phyloP scores from a whole-genome alignment of 2,113 vertebrate species.

The Corynorhinus townsendii region DNA sequence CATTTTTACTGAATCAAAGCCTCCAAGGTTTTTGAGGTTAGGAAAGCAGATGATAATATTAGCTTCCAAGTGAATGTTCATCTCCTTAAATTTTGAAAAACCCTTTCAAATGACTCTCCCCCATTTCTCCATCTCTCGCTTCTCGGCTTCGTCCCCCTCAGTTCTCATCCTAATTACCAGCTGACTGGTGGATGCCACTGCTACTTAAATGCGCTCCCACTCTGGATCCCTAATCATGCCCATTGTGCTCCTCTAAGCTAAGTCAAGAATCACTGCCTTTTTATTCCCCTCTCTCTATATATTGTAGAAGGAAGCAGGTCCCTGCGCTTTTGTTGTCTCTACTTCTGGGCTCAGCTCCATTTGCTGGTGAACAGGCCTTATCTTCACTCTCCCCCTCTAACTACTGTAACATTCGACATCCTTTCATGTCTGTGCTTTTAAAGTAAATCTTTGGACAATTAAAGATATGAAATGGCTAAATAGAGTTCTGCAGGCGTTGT shows the following conservation, averaged over 20 bases:
- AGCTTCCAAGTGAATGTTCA: background rate
- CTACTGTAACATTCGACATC: conserved; percentile 80
- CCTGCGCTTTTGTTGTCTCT: conserved; percentile 80
- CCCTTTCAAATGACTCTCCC: background rate
- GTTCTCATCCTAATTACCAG: conserved; percentile 72
- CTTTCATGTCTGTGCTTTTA: conserved; percentile 87
- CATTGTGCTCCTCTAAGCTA: conserved; percentile 83
- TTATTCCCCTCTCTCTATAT: conserved; percentile 75
- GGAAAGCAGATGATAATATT: background rate
- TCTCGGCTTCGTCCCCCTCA: background rate
- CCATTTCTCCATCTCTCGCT: background rate
- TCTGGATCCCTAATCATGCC: conserved; percentile 80
- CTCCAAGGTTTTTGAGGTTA: background rate
- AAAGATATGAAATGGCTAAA: conserved; percentile 87
- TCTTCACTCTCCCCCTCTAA: conserved; percentile 79
- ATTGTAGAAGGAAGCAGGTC: conserved; percentile 81
- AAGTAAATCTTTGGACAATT: conserved; percentile 87
- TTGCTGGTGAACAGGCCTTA: conserved; percentile 78
- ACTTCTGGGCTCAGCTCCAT: conserved; percentile 84
- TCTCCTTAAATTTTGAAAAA: conserved; percentile 5
- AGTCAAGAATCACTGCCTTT: conserved; percentile 86
- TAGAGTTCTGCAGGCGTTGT: conserved; percentile 83
- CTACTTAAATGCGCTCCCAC: conserved; percentile 66
- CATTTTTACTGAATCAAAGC: background rate
- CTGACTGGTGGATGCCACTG: conserved; percentile 74